Evolutionary conservation across 2,113 vertebrate species (phyloP), one percentile per base, ranked within the genome.

Genomic region (Alouatta palliata): DNA sequence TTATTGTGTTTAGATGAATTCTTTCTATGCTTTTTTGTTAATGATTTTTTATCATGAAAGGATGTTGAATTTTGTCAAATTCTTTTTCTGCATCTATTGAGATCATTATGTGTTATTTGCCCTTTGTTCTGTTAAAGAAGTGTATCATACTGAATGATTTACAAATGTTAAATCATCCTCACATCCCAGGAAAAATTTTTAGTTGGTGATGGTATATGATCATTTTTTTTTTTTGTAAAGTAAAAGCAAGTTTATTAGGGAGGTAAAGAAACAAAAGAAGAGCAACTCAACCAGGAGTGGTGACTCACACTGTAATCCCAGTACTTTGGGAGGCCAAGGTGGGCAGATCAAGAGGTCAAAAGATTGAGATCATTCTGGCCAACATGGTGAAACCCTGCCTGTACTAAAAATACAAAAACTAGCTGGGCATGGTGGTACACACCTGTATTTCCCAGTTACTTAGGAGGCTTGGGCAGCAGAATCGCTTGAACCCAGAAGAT

Each of bases 201-300:
- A 19, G 27, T 52, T 30, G 13, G 20, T 66, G 5, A 27, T 21
- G 16, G 6, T 21, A 16, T 66, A 68, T 68, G 35, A 30, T 79
- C 10, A 8, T 25, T 77, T 45, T 61, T 61, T 23, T 12, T 61
- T 52, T 58, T 58, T 58, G 8, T 27, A 27, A 61, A 61, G 58
- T 30, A 11, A 64, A 64, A 30, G 27, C 61, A 64, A 64, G 27
- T 64, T 64, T 64, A 64, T 30, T 64, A 64, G 61, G 30, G 61
- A 64, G 30, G 27, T 13, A 64, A 64, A 64, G 12, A 64, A 64
- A 64, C 27, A 64, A 64, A 30, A 64, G 27, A 27, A 64, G 27
- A 64, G 61, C 27, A 13, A 30, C 27, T 64, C 2, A 5, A 27
- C 61, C 2, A 2, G 61, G 27, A 0, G 5, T 2, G 27, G 27